Conservation (phyloP, 1,140 invertebrate genomes). For the Cotesia glomerata region DNA sequence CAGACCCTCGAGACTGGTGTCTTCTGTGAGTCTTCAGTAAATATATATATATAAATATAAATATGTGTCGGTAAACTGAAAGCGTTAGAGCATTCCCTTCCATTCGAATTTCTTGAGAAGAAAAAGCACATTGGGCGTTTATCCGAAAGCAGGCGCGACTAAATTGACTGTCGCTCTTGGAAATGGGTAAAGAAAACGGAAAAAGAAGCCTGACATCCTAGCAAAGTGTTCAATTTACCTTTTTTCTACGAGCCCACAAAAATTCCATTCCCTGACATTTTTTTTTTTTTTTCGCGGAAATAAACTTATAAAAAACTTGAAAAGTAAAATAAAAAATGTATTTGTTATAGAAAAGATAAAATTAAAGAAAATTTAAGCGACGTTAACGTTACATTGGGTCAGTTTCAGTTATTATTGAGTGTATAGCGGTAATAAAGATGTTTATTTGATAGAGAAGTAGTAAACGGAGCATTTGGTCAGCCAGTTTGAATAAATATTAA, state of each 20-base stretch:
- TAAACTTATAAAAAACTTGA: background rate
- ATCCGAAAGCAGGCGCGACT: conserved; percentile 17
- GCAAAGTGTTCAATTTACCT: conserved; percentile 11
- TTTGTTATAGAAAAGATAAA: background rate
- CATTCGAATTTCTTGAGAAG: background rate
- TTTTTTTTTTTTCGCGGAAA: too few species aligned
- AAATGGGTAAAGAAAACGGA: conserved; percentile 14
- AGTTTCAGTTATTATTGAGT: background rate
- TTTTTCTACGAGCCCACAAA: conserved; percentile 11
- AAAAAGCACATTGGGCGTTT: conserved; percentile 7
- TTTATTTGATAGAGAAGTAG: background rate
- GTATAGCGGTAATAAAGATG: background rate
- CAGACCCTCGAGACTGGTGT: too few species aligned
- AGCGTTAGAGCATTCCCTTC: background rate
- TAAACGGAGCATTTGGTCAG: background rate
- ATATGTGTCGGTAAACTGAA: background rate
- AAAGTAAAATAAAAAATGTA: background rate
- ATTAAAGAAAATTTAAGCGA: too few species aligned
- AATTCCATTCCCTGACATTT: conserved; percentile 3
- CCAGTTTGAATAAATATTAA: background rate
- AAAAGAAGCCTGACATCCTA: conserved; percentile 2
- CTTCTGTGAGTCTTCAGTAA: too few species aligned
- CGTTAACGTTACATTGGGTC: background rate
- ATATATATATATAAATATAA: too few species aligned
- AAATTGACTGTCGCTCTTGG: conserved; percentile 21